Evolutionary conservation across 2,797 vertebrate species (phyloP).

Genomic region (Dipus sagitta): DNA sequence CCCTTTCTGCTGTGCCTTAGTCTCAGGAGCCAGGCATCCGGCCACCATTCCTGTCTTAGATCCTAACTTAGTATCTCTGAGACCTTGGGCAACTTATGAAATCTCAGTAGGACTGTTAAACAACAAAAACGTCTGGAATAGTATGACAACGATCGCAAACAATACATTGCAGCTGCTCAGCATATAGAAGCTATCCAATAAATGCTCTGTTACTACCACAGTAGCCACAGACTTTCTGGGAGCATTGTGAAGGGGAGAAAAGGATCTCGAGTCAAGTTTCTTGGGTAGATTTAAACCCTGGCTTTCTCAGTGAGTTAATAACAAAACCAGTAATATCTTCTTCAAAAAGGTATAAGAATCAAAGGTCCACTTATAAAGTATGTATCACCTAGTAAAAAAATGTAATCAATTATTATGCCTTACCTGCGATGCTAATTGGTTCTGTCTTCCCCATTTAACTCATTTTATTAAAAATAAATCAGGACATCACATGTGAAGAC

Average conservation of each 20-base stretch:
- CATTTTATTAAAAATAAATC: background rate
- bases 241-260: background rate
- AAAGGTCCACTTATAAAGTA: background rate
- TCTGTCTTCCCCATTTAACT: background rate
- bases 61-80: slow-evolving; percentile 17
- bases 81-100: background rate
- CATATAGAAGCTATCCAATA: background rate
- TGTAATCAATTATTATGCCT: background rate
- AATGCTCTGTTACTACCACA: background rate
- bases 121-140: background rate
- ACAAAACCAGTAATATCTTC: background rate
- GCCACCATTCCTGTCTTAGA: background rate
- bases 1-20: background rate
- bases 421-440: background rate
- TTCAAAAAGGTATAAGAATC: slow-evolving; percentile 10
- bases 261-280: background rate
- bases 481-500: background rate
- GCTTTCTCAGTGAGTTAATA: slow-evolving; percentile 31
- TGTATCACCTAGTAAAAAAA: background rate
- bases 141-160: background rate
- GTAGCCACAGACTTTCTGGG: background rate
- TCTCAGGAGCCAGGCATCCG: background rate
- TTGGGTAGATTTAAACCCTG: background rate
- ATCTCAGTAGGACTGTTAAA: background rate
- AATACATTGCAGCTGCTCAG: background rate